Evolutionary conservation across 1,140 invertebrate species (phyloP), one percentile per base, ranked within the genome.

Genomic region (Drosophila rhopaloa): DNA sequence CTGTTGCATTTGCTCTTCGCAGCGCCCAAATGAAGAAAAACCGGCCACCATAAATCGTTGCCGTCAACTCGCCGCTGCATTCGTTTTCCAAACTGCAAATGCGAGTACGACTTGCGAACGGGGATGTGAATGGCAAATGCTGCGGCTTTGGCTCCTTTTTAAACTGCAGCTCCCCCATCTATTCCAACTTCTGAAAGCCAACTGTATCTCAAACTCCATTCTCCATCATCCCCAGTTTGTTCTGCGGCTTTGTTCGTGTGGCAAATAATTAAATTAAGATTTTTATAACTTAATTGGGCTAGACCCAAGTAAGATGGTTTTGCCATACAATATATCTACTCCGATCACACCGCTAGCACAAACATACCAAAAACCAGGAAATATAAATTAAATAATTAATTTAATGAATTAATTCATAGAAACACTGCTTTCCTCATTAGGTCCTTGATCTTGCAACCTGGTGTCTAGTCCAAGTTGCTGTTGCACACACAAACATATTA

Each of bases 201-300:
- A 27, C 44, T 48, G 8, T 47, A 70, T 29, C 47, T 38, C 50
- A 32, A 58, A 35, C 37, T 41, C 46, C 47, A 59, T 50, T 47
- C 38, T 29, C 56, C 38, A 16, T 54, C 48, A 43, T 40, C 53
- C 51, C 13, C 41, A 59, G 55, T 50, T 19, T 56, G 60, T 79
- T 79, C 60, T 74, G 57, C 24, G 47, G 29, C 72, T 81, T 86
- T 81, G 81, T 81, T 88, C 79, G 83, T 88, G 79, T 83, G 72
- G 83, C 79, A 89, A 89, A 89, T 83, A 88, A 89, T 88, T 88
- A 89, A 89, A 89, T 88, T 89, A 88, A 73, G 76, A 80, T 83
- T 88, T 78, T 89, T 88, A 88, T 89, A 77, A 79, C 83, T 88
- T 88, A 88, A 88, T 88, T 88, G 83, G 83, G 60, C 60, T 19